A percentile compares a stretch with the other conserved stretches of the same genome.
Evolutionary conservation across 2,113 vertebrate species (phyloP).

Genomic region (Otolemur garnettii): DNA sequence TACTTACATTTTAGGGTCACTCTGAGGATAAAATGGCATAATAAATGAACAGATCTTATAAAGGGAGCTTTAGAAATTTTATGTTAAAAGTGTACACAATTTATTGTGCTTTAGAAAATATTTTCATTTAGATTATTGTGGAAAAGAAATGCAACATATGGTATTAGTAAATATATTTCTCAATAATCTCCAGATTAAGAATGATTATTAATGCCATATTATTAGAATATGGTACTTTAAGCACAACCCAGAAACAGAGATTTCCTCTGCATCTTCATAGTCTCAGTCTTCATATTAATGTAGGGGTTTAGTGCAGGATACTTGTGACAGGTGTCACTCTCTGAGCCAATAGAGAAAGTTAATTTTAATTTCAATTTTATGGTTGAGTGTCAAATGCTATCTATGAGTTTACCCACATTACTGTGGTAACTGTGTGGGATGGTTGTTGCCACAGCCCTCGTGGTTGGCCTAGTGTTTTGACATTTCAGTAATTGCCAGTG

Average conservation of each 20-base stretch:
- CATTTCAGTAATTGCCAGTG: conserved; percentile 61
- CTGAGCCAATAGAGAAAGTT: not conserved
- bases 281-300: not conserved
- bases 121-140: not conserved
- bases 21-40: not conserved
- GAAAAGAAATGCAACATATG: not conserved
- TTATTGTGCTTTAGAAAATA: not conserved
- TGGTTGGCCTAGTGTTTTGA: conserved; percentile 43
- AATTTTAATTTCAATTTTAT: conserved; percentile 26
- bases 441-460: not conserved
- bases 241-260: not conserved
- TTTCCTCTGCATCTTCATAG: not conserved
- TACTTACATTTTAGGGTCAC: not conserved
- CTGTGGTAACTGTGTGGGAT: conserved; percentile 18
- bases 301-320: not conserved
- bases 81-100: not conserved
- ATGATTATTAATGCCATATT: not conserved
- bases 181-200: not conserved
- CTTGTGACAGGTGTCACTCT: not conserved
- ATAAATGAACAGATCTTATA: not conserved
- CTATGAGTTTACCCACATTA: conserved; percentile 19
- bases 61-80: not conserved
- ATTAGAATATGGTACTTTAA: not conserved
- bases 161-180: not conserved
- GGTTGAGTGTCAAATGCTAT: not conserved